phyloP scores from a whole-genome alignment of 2,113 vertebrate genomes.

The Plecturocebus donacophilus region DNA sequence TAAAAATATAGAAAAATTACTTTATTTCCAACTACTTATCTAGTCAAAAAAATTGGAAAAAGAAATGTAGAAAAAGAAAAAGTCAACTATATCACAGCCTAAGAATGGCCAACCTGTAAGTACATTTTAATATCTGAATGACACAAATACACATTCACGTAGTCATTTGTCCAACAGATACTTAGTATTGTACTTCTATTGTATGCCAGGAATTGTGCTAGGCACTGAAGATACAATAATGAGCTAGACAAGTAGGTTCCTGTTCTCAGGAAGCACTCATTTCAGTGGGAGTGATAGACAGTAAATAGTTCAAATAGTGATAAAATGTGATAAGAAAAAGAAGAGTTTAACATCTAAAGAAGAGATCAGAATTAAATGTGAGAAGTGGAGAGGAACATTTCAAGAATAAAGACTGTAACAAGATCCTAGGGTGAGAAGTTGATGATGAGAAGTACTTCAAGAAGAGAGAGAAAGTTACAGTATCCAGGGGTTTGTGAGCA shows the following conservation, averaged over 20 bases:
- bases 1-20: conserved; percentile 36
- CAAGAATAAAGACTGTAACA: not conserved
- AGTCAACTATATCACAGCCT: not conserved
- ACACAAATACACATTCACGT: not conserved
- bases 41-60: conserved; percentile 30
- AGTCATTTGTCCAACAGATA: not conserved
- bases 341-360: not conserved
- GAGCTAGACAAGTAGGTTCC: not conserved
- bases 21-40: conserved; percentile 39
- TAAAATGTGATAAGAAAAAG: not conserved
- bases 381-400: not conserved
- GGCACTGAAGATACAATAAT: not conserved
- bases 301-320: not conserved
- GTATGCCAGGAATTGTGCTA: not conserved
- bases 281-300: not conserved
- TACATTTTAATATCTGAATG: conserved; percentile 29
- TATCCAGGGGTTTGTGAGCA: not conserved
- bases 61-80: conserved; percentile 42
- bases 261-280: not conserved
- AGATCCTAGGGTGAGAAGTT: not conserved
- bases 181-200: not conserved
- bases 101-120: not conserved
- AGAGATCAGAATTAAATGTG: not conserved
- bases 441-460: not conserved
- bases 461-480: not conserved